These are phyloP conservation scores for Diachasmimorpha longicaudata DNA, from an alignment of 1,140 invertebrate genomes.

Conservation along the genomic window DNA sequence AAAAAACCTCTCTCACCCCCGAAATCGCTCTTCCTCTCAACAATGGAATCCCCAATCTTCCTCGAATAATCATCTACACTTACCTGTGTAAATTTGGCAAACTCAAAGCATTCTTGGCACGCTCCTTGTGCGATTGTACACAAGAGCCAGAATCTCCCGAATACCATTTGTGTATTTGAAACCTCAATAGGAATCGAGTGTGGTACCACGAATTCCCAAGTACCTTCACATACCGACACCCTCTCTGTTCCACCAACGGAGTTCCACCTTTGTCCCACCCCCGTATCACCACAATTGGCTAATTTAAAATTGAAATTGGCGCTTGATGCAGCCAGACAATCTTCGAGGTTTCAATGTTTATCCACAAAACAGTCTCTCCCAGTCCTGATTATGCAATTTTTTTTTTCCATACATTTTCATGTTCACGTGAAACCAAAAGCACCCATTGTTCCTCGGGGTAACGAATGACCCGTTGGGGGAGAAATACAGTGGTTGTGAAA, in stretches of 20 bases:
- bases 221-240: not conserved
- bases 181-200: not conserved
- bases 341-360: not conserved
- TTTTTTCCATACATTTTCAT: slow-evolving; percentile 17
- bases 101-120: not conserved
- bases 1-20: not conserved
- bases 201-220: not conserved
- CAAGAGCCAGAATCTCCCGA: not conserved
- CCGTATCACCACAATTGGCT: slow-evolving; percentile 24
- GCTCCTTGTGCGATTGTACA: not conserved
- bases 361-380: slow-evolving; percentile 1
- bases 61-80: not conserved
- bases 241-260: not conserved
- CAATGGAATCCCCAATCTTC: not conserved
- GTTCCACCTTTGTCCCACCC: not conserved
- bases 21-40: not conserved
- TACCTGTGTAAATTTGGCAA: not conserved
- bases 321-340: not conserved
- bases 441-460: slow-evolving; percentile 43
- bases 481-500: slow-evolving; percentile 33
- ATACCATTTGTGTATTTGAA: not conserved
- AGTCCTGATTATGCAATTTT: slow-evolving; percentile 9
- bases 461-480: slow-evolving; percentile 44
- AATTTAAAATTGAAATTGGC: slow-evolving; percentile 44
- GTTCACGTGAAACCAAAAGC: slow-evolving; percentile 27